Conservation (phyloP, 2,888 invertebrate genomes). For the Aporophyla nigra region DNA sequence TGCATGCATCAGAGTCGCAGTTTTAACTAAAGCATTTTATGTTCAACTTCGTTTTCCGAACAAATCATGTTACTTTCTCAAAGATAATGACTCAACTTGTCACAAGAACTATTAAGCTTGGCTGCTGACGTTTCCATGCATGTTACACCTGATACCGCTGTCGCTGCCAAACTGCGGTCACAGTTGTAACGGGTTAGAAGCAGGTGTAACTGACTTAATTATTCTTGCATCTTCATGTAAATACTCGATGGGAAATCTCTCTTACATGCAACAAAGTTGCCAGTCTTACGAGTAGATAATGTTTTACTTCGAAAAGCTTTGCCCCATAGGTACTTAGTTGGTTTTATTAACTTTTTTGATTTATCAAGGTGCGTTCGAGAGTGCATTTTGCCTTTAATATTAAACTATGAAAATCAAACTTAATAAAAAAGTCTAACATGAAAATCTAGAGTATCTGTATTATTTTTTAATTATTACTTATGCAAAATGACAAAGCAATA, state of each 20-base stretch:
- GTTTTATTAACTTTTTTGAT: neutral
- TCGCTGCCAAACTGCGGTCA: conserved; percentile 39
- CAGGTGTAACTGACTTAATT: conserved; percentile 48
- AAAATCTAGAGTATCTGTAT: neutral
- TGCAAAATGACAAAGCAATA: neutral
- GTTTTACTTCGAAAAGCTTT: conserved; percentile 3
- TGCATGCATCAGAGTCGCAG: neutral
- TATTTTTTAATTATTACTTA: conserved; percentile 1
- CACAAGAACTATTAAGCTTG: neutral
- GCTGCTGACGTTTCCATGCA: conserved; percentile 1
- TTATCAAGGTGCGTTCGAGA: conserved; percentile 6
- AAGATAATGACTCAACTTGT: conserved; percentile 1
- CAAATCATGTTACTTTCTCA: neutral
- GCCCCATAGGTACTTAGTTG: neutral
- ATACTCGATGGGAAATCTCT: conserved; percentile 17
- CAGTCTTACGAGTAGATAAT: neutral
- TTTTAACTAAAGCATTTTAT: conserved; percentile 17
- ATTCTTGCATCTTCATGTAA: conserved; percentile 16
- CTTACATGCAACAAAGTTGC: conserved; percentile 14
- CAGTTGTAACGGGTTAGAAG: conserved; percentile 27
- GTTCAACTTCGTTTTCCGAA: neutral
- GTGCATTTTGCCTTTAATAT: neutral
- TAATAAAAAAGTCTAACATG: neutral
- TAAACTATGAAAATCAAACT: neutral
- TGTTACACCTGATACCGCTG: conserved; percentile 7